A percentile compares a stretch with the other conserved stretches of the same genome.
These are phyloP conservation scores for Cydia splendana DNA, from an alignment of 1,140 invertebrate species.

Conservation along the genomic window DNA sequence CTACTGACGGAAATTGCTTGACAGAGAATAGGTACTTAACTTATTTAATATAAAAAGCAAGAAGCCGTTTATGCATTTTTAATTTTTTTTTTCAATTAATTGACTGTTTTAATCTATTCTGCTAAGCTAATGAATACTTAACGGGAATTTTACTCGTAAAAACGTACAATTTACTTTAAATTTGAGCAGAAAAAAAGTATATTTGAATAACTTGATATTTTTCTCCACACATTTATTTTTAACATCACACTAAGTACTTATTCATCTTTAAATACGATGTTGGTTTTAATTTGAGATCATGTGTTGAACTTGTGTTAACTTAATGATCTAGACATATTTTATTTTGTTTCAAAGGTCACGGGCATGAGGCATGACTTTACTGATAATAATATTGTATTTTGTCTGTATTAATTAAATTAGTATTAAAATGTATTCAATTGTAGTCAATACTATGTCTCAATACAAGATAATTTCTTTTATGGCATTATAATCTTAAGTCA, in stretches of 20 bases:
- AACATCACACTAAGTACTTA: not conserved
- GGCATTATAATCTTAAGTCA: not conserved
- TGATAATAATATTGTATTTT: not conserved
- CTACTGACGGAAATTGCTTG: too few species aligned
- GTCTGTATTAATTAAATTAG: constrained; percentile 4
- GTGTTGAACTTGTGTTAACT: constrained; percentile 4
- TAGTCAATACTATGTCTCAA: too few species aligned
- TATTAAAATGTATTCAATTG: not conserved
- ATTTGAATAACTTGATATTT: constrained; percentile 6
- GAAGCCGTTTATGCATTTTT: too few species aligned
- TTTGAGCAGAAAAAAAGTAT: not conserved
- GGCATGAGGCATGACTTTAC: constrained; percentile 8
- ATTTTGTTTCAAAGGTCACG: constrained; percentile 6
- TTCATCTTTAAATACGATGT: not conserved
- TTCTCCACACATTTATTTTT: too few species aligned
- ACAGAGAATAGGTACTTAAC: too few species aligned
- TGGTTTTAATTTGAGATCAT: not conserved
- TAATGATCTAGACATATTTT: not conserved
- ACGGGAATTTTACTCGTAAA: too few species aligned
- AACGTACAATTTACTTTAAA: too few species aligned
- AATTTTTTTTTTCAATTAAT: too few species aligned
- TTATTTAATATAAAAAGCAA: too few species aligned
- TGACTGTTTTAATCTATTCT: too few species aligned
- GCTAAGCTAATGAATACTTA: too few species aligned
- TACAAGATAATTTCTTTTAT: too few species aligned